Evolutionary conservation across 1,140 invertebrate genomes (phyloP), one percentile per base, ranked within the genome.

Genomic region (Ostrea denselamellosa): DNA sequence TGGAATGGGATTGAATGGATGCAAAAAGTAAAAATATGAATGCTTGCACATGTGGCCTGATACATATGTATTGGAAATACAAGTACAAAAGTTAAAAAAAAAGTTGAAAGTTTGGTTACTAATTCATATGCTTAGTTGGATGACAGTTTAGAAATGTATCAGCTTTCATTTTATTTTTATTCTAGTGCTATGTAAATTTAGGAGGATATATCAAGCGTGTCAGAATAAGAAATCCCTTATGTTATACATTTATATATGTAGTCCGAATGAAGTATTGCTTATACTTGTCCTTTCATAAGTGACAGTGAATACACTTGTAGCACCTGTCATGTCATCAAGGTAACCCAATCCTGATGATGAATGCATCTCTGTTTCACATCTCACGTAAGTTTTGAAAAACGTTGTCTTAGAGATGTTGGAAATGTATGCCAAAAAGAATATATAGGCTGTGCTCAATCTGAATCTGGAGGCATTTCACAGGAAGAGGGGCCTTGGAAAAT

Each of bases 401-500:
- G 5, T 44, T 44, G 34, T 44, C 34, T 44, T 44, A 44, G 34
- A 5, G 34, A 44, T 1, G 34, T 44, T 44, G 34, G 68, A 62
- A 2, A 7, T 62, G 56, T 56, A 56, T n/a, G 65, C 68, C 12
- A 77, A 77, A 28, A 14, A 62, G 10, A 77, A 9, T 77, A 28
- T 44, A 34, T 34, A 77, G 22, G 28, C 10, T 17, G 68, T 77
- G 22, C 28, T 77, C 25, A 77, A 9, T 77, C 68, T 77, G 7
- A 62, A 77, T 77, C 68, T 77, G 22, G 68, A 14, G 28, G 68
- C 68, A 77, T 77, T 77, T 77, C 68, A 77, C 68, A 77, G 68
- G 9, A 28, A 17, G 68, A 44, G 34, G 34, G 5, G 68, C 3
- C 14, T 12, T 77, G 68, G 68, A 34, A 77, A 22, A 77, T 77